Conservation (phyloP, 2,113 vertebrate species). For the Alethe diademata region DNA sequence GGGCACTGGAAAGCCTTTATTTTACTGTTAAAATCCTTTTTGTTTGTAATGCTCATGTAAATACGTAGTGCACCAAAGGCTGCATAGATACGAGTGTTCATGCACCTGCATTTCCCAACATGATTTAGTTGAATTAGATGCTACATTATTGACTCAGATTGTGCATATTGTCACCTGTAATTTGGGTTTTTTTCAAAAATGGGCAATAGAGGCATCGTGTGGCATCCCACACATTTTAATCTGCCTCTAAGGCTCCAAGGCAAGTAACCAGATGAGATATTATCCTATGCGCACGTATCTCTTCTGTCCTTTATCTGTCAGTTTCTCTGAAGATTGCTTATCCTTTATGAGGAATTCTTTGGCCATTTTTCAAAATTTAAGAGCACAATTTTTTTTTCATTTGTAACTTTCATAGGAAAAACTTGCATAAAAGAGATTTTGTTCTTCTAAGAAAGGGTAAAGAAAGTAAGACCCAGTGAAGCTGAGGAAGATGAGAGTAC, state of each 20-base stretch:
- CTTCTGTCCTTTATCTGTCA: background rate
- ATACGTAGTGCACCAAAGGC: background rate
- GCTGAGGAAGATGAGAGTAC: background rate
- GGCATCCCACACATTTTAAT: background rate
- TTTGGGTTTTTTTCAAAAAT: background rate
- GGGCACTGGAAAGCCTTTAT: background rate
- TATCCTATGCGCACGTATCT: background rate
- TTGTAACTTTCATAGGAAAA: background rate
- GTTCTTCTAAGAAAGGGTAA: background rate
- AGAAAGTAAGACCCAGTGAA: background rate
- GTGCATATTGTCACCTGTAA: background rate
- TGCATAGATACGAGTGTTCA: background rate
- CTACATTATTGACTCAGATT: background rate
- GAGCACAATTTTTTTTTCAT: background rate
- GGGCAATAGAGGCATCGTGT: background rate
- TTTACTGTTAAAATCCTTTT: background rate
- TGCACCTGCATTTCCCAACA: background rate
- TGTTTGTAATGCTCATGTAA: background rate
- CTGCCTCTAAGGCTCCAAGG: background rate
- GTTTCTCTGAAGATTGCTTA: background rate
- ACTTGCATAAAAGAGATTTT: background rate
- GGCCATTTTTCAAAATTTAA: background rate
- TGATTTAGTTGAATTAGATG: background rate
- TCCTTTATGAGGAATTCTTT: background rate
- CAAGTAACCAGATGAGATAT: background rate